These are phyloP conservation scores for Agonopterix alstromeriana DNA, from an alignment of 2,888 invertebrate species.

Conservation along the genomic window DNA sequence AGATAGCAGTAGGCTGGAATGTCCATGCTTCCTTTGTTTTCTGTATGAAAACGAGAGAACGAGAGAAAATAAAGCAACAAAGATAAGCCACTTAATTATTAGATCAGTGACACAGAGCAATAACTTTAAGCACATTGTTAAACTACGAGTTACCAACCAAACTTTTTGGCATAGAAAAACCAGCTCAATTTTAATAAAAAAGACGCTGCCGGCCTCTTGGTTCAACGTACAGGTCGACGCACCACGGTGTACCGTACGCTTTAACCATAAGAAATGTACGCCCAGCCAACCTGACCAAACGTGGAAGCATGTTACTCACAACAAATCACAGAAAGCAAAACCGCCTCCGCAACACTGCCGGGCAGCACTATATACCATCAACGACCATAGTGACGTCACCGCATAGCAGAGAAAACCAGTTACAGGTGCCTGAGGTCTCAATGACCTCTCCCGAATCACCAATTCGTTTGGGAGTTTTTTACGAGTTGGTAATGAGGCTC, in stretches of 20 bases:
- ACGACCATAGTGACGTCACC: constrained; percentile 58
- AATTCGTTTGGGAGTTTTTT: constrained; percentile 4
- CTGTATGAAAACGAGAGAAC: too few relatives aligned
- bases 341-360: constrained; percentile 38
- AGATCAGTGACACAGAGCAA: too few relatives aligned
- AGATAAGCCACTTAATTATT: too few relatives aligned
- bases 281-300: constrained; percentile 53
- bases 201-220: constrained; percentile 52
- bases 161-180: too few relatives aligned
- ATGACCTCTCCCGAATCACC: constrained; percentile 39
- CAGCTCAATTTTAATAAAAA: constrained; percentile 31
- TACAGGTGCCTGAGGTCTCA: constrained; percentile 54
- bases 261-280: constrained; percentile 54
- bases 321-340: constrained; percentile 39
- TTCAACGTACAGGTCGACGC: constrained; percentile 70
- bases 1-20: too few relatives aligned
- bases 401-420: constrained; percentile 56
- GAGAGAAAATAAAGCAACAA: too few relatives aligned
- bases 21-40: too few relatives aligned
- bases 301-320: constrained; percentile 33
- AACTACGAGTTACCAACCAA: too few relatives aligned
- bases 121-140: too few relatives aligned
- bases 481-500: neutral
- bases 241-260: constrained; percentile 63
- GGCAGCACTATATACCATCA: constrained; percentile 34